Percentiles rank a stretch among this genome's conserved stretches.
phyloP scores from a whole-genome alignment of 2,888 invertebrate species.

The Drosophila incognita region DNA sequence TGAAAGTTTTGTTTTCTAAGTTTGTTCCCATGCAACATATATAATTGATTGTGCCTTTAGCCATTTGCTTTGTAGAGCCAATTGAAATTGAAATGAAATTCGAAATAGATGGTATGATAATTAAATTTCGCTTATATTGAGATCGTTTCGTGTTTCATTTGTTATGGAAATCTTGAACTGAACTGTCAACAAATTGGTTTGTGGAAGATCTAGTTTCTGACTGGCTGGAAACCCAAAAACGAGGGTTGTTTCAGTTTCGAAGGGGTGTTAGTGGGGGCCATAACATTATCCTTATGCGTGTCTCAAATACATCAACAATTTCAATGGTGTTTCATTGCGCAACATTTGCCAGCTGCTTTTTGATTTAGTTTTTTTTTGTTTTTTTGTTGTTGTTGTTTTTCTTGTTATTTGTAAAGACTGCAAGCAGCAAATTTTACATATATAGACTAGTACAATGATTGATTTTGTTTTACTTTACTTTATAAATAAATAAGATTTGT shows the following conservation, averaged over 20 bases:
- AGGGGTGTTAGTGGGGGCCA: conserved; percentile 13
- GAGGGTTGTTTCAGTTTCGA: conserved; percentile 7
- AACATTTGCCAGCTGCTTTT: conserved; percentile 26
- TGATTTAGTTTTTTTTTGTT: conserved; percentile 13
- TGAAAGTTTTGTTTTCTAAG: conserved; percentile 56
- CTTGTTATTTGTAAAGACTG: conserved; percentile 42
- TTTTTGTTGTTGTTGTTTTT: conserved; percentile 13
- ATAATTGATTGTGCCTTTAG: conserved; percentile 74
- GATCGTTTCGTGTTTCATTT: conserved; percentile 29
- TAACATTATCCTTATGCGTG: conserved; percentile 34
- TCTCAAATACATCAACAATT: conserved; percentile 46
- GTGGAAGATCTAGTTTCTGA: conserved; percentile 27
- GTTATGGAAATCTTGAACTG: conserved; percentile 12
- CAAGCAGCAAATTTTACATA: conserved; percentile 45
- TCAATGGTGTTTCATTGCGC: conserved; percentile 36
- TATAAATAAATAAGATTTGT: conserved; percentile 76
- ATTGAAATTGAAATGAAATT: conserved; percentile 47
- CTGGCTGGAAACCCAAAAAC: conserved; percentile 30
- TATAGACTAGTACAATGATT: conserved; percentile 73
- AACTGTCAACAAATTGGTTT: conserved; percentile 10
- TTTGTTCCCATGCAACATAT: conserved; percentile 79
- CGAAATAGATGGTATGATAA: conserved; percentile 12
- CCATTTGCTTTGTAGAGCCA: conserved; percentile 56
- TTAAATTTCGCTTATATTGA: conserved; percentile 44
- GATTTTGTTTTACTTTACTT: conserved; percentile 64